Evolutionary conservation across 2,797 vertebrate species (phyloP).

Genomic region (Columba guinea): DNA sequence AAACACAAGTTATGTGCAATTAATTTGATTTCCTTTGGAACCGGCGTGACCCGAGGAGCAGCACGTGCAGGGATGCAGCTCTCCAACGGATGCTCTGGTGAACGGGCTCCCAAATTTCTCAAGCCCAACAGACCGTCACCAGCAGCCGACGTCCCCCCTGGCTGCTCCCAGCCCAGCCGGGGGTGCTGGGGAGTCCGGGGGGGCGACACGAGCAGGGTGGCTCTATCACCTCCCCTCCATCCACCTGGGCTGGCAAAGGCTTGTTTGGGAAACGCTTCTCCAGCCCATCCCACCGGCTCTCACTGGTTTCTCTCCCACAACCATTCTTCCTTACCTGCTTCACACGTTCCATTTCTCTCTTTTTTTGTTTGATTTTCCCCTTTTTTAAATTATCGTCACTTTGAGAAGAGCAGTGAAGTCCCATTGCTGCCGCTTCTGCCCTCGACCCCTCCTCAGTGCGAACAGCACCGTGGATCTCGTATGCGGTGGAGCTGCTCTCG

Average conservation of each 20-base stretch:
- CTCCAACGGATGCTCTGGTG: not conserved
- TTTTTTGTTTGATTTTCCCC: not conserved
- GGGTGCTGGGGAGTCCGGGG: not conserved
- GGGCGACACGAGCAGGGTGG: not conserved
- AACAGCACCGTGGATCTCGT: constrained; percentile 68
- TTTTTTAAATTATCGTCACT: not conserved
- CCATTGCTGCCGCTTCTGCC: not conserved
- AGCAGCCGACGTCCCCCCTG: not conserved
- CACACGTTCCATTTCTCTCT: not conserved
- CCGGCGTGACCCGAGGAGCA: fast-evolving
- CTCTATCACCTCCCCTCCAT: not conserved
- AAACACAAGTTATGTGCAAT: not conserved
- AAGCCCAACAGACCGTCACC: not conserved
- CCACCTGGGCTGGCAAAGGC: not conserved
- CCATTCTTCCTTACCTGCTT: not conserved
- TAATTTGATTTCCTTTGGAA: not conserved
- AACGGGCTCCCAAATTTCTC: not conserved
- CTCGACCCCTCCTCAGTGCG: constrained; percentile 42
- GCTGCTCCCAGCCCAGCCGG: not conserved
- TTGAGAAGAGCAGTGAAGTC: not conserved
- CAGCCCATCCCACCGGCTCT: not conserved
- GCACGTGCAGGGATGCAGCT: not conserved
- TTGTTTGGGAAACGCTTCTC: not conserved
- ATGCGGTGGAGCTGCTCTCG: constrained; percentile 63
- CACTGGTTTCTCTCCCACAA: not conserved